Percentiles rank a stretch among this genome's conserved stretches.
These are phyloP conservation scores for Aphelenchoides avenae DNA, from an alignment of 1,140 invertebrate species.

Conservation along the genomic window DNA sequence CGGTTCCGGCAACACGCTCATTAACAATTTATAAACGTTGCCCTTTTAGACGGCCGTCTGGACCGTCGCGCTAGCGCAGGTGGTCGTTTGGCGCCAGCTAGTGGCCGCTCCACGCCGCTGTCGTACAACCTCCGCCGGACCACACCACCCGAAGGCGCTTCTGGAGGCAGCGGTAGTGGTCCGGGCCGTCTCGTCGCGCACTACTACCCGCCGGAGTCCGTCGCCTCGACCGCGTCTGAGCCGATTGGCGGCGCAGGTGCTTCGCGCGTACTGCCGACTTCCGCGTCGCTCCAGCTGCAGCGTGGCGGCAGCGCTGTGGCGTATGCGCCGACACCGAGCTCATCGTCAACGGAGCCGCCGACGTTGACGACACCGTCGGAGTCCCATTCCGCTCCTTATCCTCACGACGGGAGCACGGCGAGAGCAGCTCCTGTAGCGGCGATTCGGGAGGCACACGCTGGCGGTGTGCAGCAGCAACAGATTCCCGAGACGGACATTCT, in stretches of 20 bases:
- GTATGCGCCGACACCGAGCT: neutral
- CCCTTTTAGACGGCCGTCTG: too few relatives aligned
- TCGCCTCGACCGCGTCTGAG: neutral
- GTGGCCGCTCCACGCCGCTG: too few relatives aligned
- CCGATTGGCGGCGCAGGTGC: neutral
- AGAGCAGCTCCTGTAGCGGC: conserved; percentile 12
- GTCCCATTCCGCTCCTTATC: neutral
- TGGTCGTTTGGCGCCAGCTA: too few relatives aligned
- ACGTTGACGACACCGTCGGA: neutral
- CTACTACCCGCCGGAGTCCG: conserved; percentile 2
- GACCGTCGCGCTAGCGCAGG: too few relatives aligned
- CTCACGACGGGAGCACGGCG: neutral
- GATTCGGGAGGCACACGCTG: too few relatives aligned
- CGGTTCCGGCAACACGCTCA: too few relatives aligned
- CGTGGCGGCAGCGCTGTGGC: neutral
- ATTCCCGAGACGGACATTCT: conserved; percentile 36
- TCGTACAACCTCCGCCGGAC: conserved; percentile 11
- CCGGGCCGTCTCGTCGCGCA: neutral
- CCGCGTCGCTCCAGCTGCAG: too few relatives aligned
- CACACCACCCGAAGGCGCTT: neutral
- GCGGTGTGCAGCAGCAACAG: too few relatives aligned
- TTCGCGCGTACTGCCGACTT: too few relatives aligned
- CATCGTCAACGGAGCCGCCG: neutral
- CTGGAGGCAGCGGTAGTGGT: neutral
- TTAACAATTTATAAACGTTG: too few relatives aligned